Evolutionary conservation across 2,113 vertebrate genomes (phyloP).

Genomic region (Upupa epops): DNA sequence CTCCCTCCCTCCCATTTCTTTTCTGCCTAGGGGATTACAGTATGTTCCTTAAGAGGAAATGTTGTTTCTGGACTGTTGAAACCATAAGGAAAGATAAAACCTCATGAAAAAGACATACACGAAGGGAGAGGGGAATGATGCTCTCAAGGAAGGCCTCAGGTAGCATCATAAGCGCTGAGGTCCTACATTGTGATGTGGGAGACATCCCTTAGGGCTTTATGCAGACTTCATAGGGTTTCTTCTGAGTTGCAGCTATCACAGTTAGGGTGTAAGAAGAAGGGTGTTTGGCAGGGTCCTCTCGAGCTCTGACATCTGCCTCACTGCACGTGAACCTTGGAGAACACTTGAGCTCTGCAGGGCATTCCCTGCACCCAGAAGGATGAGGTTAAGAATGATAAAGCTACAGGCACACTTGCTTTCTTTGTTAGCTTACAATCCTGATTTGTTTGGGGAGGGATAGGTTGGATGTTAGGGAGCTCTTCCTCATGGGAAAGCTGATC

Average conservation of each 20-base stretch:
- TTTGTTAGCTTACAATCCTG: too few species aligned
- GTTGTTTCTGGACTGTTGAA: background rate
- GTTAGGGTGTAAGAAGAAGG: background rate
- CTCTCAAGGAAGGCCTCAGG: background rate
- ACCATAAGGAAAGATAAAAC: background rate
- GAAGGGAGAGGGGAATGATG: background rate
- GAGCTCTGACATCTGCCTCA: background rate
- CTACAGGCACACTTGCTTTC: too few species aligned
- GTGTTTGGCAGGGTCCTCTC: background rate
- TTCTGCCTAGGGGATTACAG: background rate
- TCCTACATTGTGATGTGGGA: background rate
- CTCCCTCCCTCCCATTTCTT: background rate
- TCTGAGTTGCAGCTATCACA: background rate
- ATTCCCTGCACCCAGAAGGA: background rate
- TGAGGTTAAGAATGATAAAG: background rate
- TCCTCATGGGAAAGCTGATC: too few species aligned
- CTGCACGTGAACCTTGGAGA: background rate
- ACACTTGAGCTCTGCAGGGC: fast-evolving
- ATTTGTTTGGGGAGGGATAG: too few species aligned
- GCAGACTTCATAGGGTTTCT: background rate
- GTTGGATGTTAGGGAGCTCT: too few species aligned
- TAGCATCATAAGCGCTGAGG: background rate
- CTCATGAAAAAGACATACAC: background rate
- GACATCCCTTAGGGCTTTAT: background rate
- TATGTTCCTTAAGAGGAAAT: background rate